phyloP scores from a whole-genome alignment of 2,888 invertebrate genomes.

The Agonopterix heracliana region DNA sequence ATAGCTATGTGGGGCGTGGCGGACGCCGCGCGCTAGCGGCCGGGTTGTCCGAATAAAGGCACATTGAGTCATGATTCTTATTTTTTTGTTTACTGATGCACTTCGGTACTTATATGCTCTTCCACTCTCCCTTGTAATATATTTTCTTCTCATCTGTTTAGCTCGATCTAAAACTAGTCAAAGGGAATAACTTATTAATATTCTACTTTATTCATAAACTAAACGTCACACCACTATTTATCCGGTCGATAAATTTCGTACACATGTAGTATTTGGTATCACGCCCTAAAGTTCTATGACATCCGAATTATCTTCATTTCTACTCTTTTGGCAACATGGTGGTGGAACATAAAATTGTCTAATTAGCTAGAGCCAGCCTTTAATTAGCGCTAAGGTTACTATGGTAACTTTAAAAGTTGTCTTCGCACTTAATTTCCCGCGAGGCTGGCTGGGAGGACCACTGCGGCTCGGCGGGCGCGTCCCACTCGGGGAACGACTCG shows the following conservation, averaged over 20 bases:
- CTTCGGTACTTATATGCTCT: constrained; percentile 55
- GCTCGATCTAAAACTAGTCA: constrained; percentile 64
- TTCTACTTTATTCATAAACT: constrained; percentile 49
- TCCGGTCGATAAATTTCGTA: constrained; percentile 50
- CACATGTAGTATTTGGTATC: constrained; percentile 59
- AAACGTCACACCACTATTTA: constrained; percentile 68
- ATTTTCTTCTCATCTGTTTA: constrained; percentile 40
- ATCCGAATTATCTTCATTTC: constrained; percentile 46
- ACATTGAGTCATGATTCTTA: constrained; percentile 70
- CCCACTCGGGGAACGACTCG: constrained; percentile 65
- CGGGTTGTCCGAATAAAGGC: constrained; percentile 71
- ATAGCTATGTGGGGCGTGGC: constrained; percentile 32
- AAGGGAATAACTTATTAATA: constrained; percentile 46
- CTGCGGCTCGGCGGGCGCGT: constrained; percentile 50
- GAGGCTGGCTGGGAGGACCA: constrained; percentile 56
- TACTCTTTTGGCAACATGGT: constrained; percentile 74
- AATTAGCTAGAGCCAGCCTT: constrained; percentile 64
- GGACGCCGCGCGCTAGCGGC: constrained; percentile 60
- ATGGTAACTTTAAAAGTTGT: constrained; percentile 52
- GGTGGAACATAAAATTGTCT: constrained; percentile 67
- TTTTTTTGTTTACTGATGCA: constrained; percentile 47
- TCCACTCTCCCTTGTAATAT: constrained; percentile 43
- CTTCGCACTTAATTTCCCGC: constrained; percentile 68
- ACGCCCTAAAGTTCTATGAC: constrained; percentile 64
- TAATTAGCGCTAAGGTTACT: constrained; percentile 51